A percentile compares a stretch with the other conserved stretches of the same genome.
Conservation (phyloP, 1,140 invertebrate species). For the Tetranychus urticae region DNA sequence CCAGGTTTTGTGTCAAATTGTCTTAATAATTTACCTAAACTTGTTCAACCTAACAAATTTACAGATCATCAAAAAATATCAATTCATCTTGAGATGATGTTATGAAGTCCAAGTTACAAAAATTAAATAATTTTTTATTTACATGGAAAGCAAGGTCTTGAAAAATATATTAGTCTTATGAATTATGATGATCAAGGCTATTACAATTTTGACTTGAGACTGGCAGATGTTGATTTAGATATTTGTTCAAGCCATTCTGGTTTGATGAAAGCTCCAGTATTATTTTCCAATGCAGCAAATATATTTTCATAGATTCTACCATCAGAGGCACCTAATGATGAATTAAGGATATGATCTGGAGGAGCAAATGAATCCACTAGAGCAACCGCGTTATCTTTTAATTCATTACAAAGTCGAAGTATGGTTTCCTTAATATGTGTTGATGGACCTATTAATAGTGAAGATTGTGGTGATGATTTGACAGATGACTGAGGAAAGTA, state of each 20-base stretch:
- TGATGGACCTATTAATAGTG: slow-evolving; percentile 19
- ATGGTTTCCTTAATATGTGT: slow-evolving; percentile 23
- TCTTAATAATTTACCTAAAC: too few species aligned
- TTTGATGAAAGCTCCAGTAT: slow-evolving; percentile 18
- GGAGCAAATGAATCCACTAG: slow-evolving; percentile 65
- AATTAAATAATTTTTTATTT: too few species aligned
- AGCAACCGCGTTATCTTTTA: slow-evolving; percentile 46
- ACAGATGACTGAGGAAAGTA: slow-evolving; percentile 17
- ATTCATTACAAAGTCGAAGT: slow-evolving; percentile 30
- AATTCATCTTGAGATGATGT: too few species aligned
- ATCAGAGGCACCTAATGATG: slow-evolving; percentile 49
- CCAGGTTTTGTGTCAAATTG: too few species aligned
- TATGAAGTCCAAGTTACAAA: too few species aligned
- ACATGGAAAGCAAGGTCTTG: too few species aligned
- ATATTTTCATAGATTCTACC: slow-evolving; percentile 47
- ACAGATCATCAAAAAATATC: too few species aligned
- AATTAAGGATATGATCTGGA: slow-evolving; percentile 60
- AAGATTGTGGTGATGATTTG: slow-evolving; percentile 13
- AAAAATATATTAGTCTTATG: too few species aligned
- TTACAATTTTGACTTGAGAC: not conserved
- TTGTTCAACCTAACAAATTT: too few species aligned
- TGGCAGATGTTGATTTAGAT: slow-evolving; percentile 10
- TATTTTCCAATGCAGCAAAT: slow-evolving; percentile 20
- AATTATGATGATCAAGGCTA: not conserved
- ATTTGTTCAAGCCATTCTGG: slow-evolving; percentile 22